A percentile compares a stretch with the other conserved stretches of the same genome.
Evolutionary conservation across 2,113 vertebrate genomes (phyloP).

Genomic region (Nothoprocta pentlandii): DNA sequence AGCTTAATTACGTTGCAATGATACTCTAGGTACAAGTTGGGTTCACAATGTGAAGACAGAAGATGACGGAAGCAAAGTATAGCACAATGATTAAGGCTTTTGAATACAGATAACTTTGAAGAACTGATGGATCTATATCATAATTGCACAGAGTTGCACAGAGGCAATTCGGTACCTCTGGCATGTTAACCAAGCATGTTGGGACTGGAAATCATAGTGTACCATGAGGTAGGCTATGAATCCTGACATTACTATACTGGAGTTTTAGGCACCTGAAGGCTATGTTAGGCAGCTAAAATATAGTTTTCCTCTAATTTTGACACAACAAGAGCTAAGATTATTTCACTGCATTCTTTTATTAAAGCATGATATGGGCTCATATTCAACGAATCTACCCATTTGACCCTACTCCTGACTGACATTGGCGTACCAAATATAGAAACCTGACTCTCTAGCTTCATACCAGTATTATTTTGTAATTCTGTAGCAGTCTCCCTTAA

Average conservation of each 20-base stretch:
- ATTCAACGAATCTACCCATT: not conserved
- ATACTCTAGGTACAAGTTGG: not conserved
- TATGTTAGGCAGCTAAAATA: not conserved
- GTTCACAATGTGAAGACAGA: not conserved
- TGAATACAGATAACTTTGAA: not conserved
- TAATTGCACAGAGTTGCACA: no score
- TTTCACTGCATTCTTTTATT: not conserved
- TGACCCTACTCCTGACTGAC: not conserved
- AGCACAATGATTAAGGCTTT: not conserved
- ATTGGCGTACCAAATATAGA: not conserved
- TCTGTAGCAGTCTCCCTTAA: slow-evolving; percentile 10
- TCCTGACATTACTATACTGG: not conserved
- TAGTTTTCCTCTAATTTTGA: not conserved
- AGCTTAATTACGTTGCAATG: not conserved
- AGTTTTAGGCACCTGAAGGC: not conserved
- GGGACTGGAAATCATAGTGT: not conserved
- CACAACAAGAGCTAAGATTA: not conserved
- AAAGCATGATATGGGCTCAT: not conserved
- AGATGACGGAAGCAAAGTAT: not conserved
- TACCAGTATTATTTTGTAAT: not conserved
- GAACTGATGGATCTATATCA: not conserved
- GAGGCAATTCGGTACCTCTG: not conserved
- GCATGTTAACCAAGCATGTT: not conserved
- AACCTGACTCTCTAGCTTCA: not conserved
- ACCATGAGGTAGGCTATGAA: not conserved